Evolutionary conservation across 2,113 vertebrate genomes (phyloP), one percentile per base, ranked within the genome.

Genomic region (Carassius auratus): DNA sequence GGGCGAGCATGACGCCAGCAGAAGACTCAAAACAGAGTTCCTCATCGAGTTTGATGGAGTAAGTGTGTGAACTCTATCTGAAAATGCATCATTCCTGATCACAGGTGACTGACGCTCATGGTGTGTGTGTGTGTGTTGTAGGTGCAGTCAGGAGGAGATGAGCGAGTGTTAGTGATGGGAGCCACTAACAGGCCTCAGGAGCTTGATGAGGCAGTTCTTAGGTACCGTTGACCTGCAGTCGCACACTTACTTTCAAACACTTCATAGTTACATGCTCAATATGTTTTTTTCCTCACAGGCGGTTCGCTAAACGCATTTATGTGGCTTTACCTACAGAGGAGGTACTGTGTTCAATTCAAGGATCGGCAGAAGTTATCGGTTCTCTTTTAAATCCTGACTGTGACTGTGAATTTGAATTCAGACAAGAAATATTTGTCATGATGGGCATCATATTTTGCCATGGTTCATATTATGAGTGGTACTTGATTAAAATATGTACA

Each of bases 121-220:
- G 38, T 38, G 30, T 30, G 30, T 30, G 30, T 30, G 62, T 68
- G 59, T 68, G 76, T 76, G 23, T 82, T 90, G 15, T 84, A 99
- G 97, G 97, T 99, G 52, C 97, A 99, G 87, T 98, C 97, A 81
- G 95, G 94, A 89, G 95, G 95, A 86, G 97, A 98, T 84, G 97
- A 99, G 86, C 92, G 96, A 89, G 96, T 99, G 64, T 95, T 99
- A 89, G 98, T 99, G 57, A 99, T 99, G 98, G 98, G 98, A 90
- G 98, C 98, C 76, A 99, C 98, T 68, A 99, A 99, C 87, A 96
- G 98, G 87, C 98, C 98, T 13, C 98, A 99, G 91, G 98, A 99
- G 85, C 95, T 99, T 15, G 98, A 99, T 86, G 98, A 99, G 90
- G 98, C 98, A 84, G 96, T 97, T 50, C 96, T 99, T 89, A 96